Evolutionary conservation across 2,113 vertebrate species (phyloP).

Genomic region (Pachypanchax playfairii): DNA sequence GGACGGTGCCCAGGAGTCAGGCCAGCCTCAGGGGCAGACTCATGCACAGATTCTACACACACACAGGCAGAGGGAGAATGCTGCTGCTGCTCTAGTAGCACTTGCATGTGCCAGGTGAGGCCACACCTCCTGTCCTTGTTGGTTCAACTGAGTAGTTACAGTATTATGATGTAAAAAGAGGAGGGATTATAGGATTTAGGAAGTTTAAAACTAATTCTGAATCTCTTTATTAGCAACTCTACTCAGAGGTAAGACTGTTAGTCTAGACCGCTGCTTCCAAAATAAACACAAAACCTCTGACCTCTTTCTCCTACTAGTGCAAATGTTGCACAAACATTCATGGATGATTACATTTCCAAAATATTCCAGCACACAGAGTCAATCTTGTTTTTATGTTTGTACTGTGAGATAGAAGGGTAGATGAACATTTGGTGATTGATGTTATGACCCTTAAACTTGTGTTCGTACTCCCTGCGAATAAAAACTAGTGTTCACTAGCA

Average conservation of each 20-base stretch:
- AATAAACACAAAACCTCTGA: conserved; percentile 1
- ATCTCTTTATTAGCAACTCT: not conserved
- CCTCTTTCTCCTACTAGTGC: conserved; percentile 2
- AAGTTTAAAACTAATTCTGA: not conserved
- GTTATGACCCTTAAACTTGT: not conserved
- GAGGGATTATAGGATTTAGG: not conserved
- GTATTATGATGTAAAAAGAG: not conserved
- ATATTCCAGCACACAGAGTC: not conserved
- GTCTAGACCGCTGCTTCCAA: conserved; percentile 1
- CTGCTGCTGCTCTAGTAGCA: conserved; percentile 95
- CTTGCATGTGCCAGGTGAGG: conserved; percentile 95
- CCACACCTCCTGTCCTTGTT: not conserved
- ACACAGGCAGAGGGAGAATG: conserved; percentile 91
- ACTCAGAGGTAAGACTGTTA: conserved; percentile 6
- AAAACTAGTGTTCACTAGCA: not conserved
- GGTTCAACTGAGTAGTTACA: not conserved
- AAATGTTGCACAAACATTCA: not conserved
- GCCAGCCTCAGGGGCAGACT: conserved; percentile 82
- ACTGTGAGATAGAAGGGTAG: not conserved
- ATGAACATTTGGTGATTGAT: not conserved
- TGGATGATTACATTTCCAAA: not conserved
- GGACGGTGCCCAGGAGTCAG: conserved; percentile 80
- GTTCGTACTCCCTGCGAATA: conserved; percentile 1
- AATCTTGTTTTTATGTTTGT: not conserved
- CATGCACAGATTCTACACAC: conserved; percentile 84